These are phyloP conservation scores for Rafetus swinhoei DNA, from an alignment of 2,113 vertebrate genomes.

Conservation along the genomic window DNA sequence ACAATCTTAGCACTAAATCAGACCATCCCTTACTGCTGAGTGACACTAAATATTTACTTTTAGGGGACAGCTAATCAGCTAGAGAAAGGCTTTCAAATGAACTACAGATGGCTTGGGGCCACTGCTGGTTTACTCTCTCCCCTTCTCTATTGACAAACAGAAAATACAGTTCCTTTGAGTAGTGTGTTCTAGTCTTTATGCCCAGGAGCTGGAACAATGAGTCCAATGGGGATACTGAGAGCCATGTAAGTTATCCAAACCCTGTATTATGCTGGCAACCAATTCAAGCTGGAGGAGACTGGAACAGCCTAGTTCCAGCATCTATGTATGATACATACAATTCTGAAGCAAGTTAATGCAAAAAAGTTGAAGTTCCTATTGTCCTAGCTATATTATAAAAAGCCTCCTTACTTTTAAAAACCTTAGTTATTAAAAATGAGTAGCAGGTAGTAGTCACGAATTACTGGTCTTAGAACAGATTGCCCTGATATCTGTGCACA, in stretches of 20 bases:
- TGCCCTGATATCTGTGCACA: neutral
- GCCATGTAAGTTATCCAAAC: too few relatives aligned
- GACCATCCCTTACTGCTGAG: neutral
- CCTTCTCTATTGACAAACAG: neutral
- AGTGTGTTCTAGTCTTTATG: neutral
- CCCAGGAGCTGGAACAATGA: too few relatives aligned
- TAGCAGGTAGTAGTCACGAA: neutral
- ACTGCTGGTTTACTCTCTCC: neutral
- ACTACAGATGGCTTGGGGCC: neutral
- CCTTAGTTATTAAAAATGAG: neutral
- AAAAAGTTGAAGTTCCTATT: neutral
- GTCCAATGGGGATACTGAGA: too few relatives aligned
- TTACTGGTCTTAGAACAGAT: neutral
- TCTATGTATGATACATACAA: neutral
- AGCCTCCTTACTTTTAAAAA: accelerated
- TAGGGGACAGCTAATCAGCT: accelerated
- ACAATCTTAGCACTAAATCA: neutral
- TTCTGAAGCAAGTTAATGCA: neutral
- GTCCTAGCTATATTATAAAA: accelerated
- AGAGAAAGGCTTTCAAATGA: neutral
- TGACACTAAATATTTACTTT: neutral
- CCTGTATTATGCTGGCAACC: too few relatives aligned
- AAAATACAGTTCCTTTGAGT: accelerated
- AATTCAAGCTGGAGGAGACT: too few relatives aligned
- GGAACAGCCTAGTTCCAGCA: too few relatives aligned